Conservation (phyloP, 1,140 invertebrate species). For the Apolygus lucorum region DNA sequence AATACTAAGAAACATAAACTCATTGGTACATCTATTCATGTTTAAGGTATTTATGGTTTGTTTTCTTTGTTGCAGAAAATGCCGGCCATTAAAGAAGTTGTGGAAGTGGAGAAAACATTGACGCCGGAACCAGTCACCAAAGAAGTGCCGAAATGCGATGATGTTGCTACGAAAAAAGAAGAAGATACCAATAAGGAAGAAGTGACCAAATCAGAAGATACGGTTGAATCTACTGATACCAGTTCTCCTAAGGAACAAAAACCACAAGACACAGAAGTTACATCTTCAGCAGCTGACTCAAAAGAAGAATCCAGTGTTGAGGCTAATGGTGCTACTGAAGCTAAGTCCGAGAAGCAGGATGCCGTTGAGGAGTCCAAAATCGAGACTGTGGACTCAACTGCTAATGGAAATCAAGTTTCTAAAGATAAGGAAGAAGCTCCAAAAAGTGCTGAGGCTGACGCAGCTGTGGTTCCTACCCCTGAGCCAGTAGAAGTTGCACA, state of each 20-base stretch:
- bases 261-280: background rate
- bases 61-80: slow-evolving; percentile 6
- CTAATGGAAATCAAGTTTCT: no score
- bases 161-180: background rate
- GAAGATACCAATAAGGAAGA: background rate
- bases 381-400: background rate
- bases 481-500: no score
- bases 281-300: background rate
- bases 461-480: no score
- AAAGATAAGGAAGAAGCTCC: no score
- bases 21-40: no score
- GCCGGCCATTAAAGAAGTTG: slow-evolving; percentile 24
- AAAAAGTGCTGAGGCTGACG: no score
- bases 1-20: no score
- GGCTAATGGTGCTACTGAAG: background rate
- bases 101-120: background rate
- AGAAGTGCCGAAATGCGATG: background rate
- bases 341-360: background rate
- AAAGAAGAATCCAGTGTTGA: background rate
- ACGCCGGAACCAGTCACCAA: background rate
- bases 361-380: background rate
- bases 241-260: background rate
- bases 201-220: background rate
- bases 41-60: no score
- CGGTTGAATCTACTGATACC: background rate